Base-by-base conservation (phyloP, 1,140 invertebrate genomes). In the Lucilia sericata region DNA sequence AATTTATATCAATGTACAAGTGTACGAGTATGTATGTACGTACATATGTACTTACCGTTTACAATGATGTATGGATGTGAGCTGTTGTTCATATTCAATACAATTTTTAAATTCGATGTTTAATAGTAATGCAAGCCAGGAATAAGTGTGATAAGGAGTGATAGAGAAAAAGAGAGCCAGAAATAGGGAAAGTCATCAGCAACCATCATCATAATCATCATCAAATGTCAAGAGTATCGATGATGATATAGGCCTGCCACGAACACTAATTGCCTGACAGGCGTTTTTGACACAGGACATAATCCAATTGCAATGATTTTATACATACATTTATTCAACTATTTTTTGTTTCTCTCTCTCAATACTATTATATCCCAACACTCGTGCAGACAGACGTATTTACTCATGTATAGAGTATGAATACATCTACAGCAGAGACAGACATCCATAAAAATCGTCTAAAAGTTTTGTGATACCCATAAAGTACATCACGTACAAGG, bases 221-320 rank as follows among this genome's bases (percentile, higher is more conserved):
- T 70, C 65, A 70, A 70, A 70, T 70, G 65, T 70, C 65, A 70
- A 70, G 65, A 70, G 65, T 70, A 70, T 70, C 65, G 65, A 70
- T 70, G 55, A 60, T 60, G 65, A 70, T 70, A 70, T 70, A 70
- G 65, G 65, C 65, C 76, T 80, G 76, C 76, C 76, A 80, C 76
- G n/a, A 80, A 80, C 76, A 80, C 76, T 80, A 80, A 80, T 80
- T 80, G 76, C 21, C 19, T 80, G 76, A 80, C 76, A 80, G 76
- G n/a, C 76, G 76, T 80, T 80, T 51, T 49, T 21, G n/a, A 47
- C 76, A 19, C 76, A 47, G 42, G 42, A 2, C 42, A 70, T 70
- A 70, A 70, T 70, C 65, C 65, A 70, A 70, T 70, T 9, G 4
- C 65, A 70, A 70, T 25, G 65, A 70, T 70, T 25, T 21, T 7